Percentiles rank a stretch among this genome's conserved stretches.
These are phyloP conservation scores for Hyles euphorbiae DNA, from an alignment of 1,140 invertebrate genomes.

Conservation along the genomic window DNA sequence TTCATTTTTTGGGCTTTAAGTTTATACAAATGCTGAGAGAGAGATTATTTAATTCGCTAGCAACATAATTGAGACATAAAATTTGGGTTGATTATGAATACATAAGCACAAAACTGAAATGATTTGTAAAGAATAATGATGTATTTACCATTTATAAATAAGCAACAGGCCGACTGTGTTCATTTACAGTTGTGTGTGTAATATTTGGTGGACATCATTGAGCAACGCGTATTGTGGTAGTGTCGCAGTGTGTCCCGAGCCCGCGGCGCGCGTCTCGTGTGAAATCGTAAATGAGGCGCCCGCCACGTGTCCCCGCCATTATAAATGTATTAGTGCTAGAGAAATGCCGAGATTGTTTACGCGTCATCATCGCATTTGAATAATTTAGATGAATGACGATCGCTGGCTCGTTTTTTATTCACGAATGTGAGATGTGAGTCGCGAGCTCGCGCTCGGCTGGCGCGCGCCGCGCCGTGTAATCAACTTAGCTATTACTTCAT, in stretches of 20 bases:
- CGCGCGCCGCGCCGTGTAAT: neutral
- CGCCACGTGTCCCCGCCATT: slow-evolving; percentile 29
- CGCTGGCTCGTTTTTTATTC: neutral
- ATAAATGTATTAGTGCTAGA: slow-evolving; percentile 37
- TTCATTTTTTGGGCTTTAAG: no score
- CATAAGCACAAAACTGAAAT: no score
- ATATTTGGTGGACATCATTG: no score
- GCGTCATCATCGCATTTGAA: slow-evolving; percentile 34
- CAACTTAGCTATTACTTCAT: neutral
- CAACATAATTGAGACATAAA: no score
- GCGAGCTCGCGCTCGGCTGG: neutral
- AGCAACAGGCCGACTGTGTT: no score
- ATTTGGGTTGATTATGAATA: no score
- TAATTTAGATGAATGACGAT: slow-evolving; percentile 32
- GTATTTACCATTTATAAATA: no score
- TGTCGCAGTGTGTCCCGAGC: neutral
- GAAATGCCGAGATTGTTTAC: slow-evolving; percentile 26
- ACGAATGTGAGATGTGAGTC: neutral
- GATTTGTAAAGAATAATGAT: no score
- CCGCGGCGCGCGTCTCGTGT: slow-evolving; percentile 14
- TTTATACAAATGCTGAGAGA: no score
- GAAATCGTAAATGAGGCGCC: slow-evolving; percentile 34
- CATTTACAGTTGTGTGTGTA: no score
- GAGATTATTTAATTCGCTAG: no score
- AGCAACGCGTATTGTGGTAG: no score